A percentile compares a stretch with the other conserved stretches of the same genome.
Evolutionary conservation across 2,113 vertebrate genomes (phyloP).

Genomic region (Aegithalos caudatus): DNA sequence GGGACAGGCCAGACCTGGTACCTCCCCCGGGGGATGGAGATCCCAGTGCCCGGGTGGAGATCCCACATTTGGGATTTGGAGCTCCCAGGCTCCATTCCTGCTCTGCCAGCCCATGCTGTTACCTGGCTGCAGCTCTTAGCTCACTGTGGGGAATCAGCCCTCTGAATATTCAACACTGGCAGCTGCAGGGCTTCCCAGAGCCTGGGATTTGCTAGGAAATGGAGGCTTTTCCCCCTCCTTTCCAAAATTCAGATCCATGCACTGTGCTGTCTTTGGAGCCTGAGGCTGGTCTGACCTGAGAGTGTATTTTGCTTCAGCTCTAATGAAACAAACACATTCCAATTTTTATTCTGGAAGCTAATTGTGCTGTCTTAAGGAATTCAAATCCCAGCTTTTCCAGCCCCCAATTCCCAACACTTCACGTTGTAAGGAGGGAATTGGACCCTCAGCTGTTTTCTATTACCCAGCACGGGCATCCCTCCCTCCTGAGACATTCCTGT

Average conservation of each 20-base stretch:
- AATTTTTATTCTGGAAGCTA: neutral
- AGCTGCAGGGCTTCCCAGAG: neutral
- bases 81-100: fast-evolving
- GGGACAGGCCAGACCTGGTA: neutral
- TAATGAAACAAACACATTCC: neutral
- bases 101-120: neutral
- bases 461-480: neutral
- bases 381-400: neutral
- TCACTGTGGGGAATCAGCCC: neutral
- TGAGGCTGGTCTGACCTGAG: neutral
- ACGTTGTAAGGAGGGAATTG: neutral
- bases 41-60: fast-evolving
- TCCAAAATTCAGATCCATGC: neutral
- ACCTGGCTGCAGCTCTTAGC: neutral
- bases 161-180: neutral
- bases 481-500: neutral
- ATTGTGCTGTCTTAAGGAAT: neutral
- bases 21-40: fast-evolving
- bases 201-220: neutral
- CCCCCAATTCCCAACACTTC: fast-evolving
- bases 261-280: neutral
- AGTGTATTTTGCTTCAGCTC: neutral
- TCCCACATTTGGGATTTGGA: neutral
- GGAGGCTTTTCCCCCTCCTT: neutral
- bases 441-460: neutral